Percentiles rank a stretch among this genome's conserved stretches.
Evolutionary conservation across 2,113 vertebrate species (phyloP).

Genomic region (Triplophysa rosa): DNA sequence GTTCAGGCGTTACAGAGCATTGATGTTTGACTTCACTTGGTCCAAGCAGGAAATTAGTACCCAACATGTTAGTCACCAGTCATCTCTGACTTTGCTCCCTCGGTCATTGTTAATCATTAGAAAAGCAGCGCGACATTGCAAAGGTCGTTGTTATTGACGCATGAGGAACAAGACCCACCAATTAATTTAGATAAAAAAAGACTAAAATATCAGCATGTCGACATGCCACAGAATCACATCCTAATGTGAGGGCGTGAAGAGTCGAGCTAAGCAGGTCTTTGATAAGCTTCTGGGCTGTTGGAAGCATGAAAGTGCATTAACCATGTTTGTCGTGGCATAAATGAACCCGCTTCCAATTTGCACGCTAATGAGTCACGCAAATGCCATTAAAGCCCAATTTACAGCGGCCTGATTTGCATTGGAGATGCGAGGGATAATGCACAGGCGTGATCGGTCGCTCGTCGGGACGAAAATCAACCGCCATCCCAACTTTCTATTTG

Average conservation of each 20-base stretch:
- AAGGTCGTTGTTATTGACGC: background rate
- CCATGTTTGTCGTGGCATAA: constrained; percentile 14
- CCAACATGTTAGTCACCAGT: background rate
- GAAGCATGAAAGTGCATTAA: constrained; percentile 27
- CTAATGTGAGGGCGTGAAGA: background rate
- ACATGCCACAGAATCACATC: background rate
- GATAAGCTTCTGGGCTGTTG: background rate
- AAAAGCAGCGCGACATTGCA: background rate
- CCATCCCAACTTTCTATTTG: too few relatives aligned
- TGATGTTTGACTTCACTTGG: background rate
- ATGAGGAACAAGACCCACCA: background rate
- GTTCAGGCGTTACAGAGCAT: background rate
- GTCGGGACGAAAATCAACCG: background rate
- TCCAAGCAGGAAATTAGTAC: background rate
- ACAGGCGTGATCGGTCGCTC: background rate
- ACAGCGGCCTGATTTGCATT: constrained; percentile 35
- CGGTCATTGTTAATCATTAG: background rate
- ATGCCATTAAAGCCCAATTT: constrained; percentile 48
- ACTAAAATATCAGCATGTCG: background rate
- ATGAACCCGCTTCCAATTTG: constrained; percentile 46
- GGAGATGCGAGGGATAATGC: constrained; percentile 9
- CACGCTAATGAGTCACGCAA: constrained; percentile 48
- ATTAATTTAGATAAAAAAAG: constrained; percentile 7
- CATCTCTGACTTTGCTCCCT: background rate
- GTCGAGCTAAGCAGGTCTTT: background rate